Evolutionary conservation across 2,797 vertebrate species (phyloP).

Genomic region (Cyprinella venusta): DNA sequence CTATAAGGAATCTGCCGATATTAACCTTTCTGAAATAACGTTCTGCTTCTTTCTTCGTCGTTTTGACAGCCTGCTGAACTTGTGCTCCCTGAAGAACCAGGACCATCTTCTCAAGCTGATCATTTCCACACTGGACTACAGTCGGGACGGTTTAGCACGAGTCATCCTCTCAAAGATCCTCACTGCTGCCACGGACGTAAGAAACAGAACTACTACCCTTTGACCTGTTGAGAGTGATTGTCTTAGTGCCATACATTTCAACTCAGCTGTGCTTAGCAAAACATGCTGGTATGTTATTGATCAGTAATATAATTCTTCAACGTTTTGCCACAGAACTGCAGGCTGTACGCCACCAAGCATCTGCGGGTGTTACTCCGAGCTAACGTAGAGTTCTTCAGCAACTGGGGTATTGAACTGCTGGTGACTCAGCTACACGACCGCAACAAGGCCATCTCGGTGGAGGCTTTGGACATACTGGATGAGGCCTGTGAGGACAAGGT

Average conservation of each 20-base stretch:
- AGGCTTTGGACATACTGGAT: constrained; percentile 96
- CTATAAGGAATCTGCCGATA: not conserved
- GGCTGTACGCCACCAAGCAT: constrained; percentile 96
- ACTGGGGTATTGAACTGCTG: constrained; percentile 97
- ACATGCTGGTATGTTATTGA: not conserved
- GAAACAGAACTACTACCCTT: constrained; percentile 53
- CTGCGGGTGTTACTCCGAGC: constrained; percentile 93
- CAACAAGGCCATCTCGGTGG: constrained; percentile 93
- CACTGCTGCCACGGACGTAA: constrained; percentile 96
- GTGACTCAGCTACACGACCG: constrained; percentile 99
- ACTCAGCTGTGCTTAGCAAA: not conserved
- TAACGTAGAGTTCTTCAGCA: constrained; percentile 98
- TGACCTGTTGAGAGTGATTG: not conserved
- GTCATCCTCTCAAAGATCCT: constrained; percentile 98
- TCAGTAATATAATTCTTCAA: not conserved
- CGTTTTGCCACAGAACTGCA: constrained; percentile 80
- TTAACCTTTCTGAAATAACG: not conserved
- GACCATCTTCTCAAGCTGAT: constrained; percentile 95
- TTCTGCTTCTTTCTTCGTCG: not conserved
- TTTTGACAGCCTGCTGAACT: constrained; percentile 89
- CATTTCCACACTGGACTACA: constrained; percentile 97
- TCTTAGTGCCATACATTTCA: not conserved
- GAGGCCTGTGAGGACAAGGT: constrained; percentile 99
- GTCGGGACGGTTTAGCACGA: constrained; percentile 94
- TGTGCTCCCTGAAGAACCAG: constrained; percentile 97